Percentiles rank a stretch among this genome's conserved stretches.
Evolutionary conservation across 2,797 vertebrate species (phyloP).

Genomic region (Geotrypetes seraphini): DNA sequence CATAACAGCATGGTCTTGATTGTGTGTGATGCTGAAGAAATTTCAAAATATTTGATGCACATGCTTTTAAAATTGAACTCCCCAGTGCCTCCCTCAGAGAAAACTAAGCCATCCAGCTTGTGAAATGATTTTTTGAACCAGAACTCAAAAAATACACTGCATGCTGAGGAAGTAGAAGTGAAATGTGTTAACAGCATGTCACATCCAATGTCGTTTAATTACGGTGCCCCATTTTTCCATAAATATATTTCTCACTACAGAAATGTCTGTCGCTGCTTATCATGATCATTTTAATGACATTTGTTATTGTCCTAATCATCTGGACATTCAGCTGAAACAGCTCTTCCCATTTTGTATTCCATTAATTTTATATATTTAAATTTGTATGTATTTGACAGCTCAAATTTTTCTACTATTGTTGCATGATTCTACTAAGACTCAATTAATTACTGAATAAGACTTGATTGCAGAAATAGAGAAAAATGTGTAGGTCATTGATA

Average conservation of each 20-base stretch:
- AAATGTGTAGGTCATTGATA: too few species aligned
- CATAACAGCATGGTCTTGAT: too few species aligned
- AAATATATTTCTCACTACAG: constrained; percentile 41
- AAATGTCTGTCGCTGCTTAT: constrained; percentile 63
- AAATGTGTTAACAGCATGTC: constrained; percentile 20
- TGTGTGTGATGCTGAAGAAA: too few species aligned
- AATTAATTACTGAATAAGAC: too few species aligned
- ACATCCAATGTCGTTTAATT: constrained; percentile 28
- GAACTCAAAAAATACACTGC: too few species aligned
- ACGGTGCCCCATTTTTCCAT: constrained; percentile 56
- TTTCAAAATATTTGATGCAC: not conserved
- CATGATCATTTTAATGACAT: constrained; percentile 67
- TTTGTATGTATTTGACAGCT: constrained; percentile 66
- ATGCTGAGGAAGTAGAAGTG: not conserved
- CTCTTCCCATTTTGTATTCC: constrained; percentile 60
- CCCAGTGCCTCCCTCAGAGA: too few species aligned
- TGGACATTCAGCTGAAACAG: constrained; percentile 61
- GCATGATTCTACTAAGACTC: constrained; percentile 36
- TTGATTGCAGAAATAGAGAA: too few species aligned
- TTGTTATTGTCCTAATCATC: constrained; percentile 69
- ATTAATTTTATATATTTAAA: constrained; percentile 79
- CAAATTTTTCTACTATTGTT: constrained; percentile 52
- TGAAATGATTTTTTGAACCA: not conserved
- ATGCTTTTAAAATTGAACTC: too few species aligned
- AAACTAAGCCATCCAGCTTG: too few species aligned